These are phyloP conservation scores for Neuroscelio doddi DNA, from an alignment of 2,888 invertebrate genomes.

Conservation along the genomic window DNA sequence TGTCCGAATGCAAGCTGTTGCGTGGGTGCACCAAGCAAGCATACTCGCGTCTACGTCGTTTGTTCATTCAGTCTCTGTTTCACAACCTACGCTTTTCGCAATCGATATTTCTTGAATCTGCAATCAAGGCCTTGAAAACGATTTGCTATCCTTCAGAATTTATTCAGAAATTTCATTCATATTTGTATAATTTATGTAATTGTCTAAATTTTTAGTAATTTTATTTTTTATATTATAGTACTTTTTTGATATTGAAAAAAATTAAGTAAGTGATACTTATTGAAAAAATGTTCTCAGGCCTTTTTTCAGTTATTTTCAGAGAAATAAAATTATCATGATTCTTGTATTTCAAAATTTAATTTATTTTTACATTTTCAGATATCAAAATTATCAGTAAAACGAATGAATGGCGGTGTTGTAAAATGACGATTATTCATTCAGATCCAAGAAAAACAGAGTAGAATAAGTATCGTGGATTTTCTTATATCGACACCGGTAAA, in stretches of 20 bases:
- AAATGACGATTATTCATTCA: neutral
- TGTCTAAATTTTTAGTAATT: too few relatives aligned
- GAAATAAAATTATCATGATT: too few relatives aligned
- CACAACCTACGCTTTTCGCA: constrained; percentile 48
- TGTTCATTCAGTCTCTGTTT: constrained; percentile 43
- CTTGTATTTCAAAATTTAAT: too few relatives aligned
- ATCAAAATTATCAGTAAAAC: too few relatives aligned
- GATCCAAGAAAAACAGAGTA: neutral
- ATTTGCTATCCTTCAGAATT: constrained; percentile 10
- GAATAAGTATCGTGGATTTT: neutral
- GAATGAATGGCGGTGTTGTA: too few relatives aligned
- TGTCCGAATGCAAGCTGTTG: constrained; percentile 52
- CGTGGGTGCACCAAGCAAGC: constrained; percentile 50
- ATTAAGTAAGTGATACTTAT: too few relatives aligned
- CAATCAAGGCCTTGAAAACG: constrained; percentile 31
- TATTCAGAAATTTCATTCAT: neutral
- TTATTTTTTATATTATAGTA: too few relatives aligned
- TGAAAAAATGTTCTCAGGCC: too few relatives aligned
- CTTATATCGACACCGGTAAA: constrained; percentile 15
- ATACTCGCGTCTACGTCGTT: constrained; percentile 42
- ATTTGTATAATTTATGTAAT: too few relatives aligned
- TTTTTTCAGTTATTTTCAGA: too few relatives aligned
- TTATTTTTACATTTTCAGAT: too few relatives aligned
- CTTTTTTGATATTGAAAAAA: too few relatives aligned
- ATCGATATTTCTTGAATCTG: constrained; percentile 44